Base-by-base conservation (phyloP, 2,888 invertebrate genomes). In the Autographa gamma region DNA sequence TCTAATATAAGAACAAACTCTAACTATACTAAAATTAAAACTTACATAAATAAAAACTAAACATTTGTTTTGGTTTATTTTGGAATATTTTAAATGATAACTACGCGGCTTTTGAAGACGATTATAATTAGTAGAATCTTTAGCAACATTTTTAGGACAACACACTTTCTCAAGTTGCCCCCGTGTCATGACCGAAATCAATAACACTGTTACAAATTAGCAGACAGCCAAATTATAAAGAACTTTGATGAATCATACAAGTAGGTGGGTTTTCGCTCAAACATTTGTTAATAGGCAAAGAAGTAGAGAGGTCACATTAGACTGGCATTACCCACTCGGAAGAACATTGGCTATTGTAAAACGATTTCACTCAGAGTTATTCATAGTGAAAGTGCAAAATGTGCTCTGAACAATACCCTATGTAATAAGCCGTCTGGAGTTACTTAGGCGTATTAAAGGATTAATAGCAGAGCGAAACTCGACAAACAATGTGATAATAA, bases 311-410 rank as follows among this genome's bases (percentile, higher is more conserved):
- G 85, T 86, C 90, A 86, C 58, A 61, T 74, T 79, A 85, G 56
- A 84, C 76, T 87, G 88, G 89, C 74, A 66, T 80, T 72, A 73
- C 88, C 87, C 86, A 89, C 89, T 83, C 88, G 76, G 78, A 84
- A 81, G 85, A 86, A 86, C 84, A 82, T 77, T 54, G 80, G 70
- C 87, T 88, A 90, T 91, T 91, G 89, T 91, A 85, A 90, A 89
- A 85, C 89, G 91, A 91, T 92, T 92, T 92, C 92, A 88, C 92
- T 88, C 81, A 63, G 80, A 85, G 85, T 85, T 88, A 90, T 88
- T 90, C 89, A 88, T 78, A 88, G 92, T 88, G 92, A 92, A 92
- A 92, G 92, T 88, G 86, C 75, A 87, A 88, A 87, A 86, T 84
- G 81, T 77, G 80, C 81, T 82, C 70, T 83, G 85, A 89, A 92